Conservation (phyloP, 2,113 vertebrate genomes). For the Oryzias javanicus region DNA sequence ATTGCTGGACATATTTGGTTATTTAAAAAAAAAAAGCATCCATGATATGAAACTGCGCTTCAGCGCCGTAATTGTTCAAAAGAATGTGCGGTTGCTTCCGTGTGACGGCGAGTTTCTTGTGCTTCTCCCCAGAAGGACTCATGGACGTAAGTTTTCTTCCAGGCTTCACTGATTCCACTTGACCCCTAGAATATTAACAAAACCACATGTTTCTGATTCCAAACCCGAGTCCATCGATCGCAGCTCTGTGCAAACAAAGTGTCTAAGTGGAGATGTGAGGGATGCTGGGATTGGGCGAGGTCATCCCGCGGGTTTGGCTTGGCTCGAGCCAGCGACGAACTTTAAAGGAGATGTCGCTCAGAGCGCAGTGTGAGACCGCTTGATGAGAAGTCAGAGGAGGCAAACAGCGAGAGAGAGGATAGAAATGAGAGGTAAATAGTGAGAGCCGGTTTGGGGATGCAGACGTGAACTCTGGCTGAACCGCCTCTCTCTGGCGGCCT, state of each 20-base stretch:
- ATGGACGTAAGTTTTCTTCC: not conserved
- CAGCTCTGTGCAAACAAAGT: constrained; percentile 51
- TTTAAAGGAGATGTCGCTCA: constrained; percentile 48
- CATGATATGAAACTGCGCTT: not conserved
- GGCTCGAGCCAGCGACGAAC: constrained; percentile 5
- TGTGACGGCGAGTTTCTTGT: not conserved
- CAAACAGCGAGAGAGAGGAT: constrained; percentile 6
- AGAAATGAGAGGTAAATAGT: constrained; percentile 28
- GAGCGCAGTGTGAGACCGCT: constrained; percentile 27
- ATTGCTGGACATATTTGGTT: too few relatives aligned
- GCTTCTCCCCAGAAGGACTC: not conserved
- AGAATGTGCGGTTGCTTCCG: not conserved
- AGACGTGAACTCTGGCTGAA: constrained; percentile 97
- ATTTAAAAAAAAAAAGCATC: too few relatives aligned
- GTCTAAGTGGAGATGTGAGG: constrained; percentile 27
- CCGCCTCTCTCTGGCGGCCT: constrained; percentile 81
- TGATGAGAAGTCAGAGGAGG: constrained; percentile 35
- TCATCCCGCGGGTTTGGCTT: constrained; percentile 21
- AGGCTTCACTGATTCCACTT: constrained; percentile 7
- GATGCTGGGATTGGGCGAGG: constrained; percentile 35
- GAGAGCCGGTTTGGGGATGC: constrained; percentile 81
- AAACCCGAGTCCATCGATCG: constrained; percentile 4
- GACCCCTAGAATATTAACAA: constrained; percentile 1
- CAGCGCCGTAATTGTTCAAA: not conserved
- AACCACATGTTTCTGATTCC: constrained; percentile 46